Percentiles rank a stretch among this genome's conserved stretches.
phyloP scores from a whole-genome alignment of 2,888 invertebrate genomes.

The Nineta flava region DNA sequence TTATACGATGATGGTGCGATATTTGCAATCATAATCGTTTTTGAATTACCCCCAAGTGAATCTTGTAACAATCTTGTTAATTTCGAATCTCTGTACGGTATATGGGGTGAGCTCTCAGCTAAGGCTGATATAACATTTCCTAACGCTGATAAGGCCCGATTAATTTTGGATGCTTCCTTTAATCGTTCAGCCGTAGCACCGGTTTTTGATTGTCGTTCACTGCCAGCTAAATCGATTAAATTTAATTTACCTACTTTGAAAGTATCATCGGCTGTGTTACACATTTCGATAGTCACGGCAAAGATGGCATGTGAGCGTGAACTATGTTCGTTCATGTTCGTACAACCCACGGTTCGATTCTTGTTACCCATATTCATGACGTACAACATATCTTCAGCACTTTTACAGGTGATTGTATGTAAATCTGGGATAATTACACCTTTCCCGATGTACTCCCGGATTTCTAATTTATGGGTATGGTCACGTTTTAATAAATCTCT shows the following conservation, averaged over 20 bases:
- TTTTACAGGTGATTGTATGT: constrained; percentile 88
- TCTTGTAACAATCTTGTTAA: constrained; percentile 91
- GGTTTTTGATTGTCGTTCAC: constrained; percentile 93
- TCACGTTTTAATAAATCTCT: constrained; percentile 53
- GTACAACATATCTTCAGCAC: constrained; percentile 81
- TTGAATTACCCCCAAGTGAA: constrained; percentile 95
- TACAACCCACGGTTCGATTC: constrained; percentile 87
- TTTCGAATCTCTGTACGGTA: constrained; percentile 96
- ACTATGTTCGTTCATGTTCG: constrained; percentile 98
- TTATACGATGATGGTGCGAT: constrained; percentile 96
- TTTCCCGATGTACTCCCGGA: constrained; percentile 49
- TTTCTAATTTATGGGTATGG: constrained; percentile 32
- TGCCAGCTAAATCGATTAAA: constrained; percentile 94
- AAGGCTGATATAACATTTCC: constrained; percentile 97
- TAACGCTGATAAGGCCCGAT: constrained; percentile 89
- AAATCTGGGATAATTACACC: constrained; percentile 94
- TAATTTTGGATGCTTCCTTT: constrained; percentile 94
- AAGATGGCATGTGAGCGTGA: constrained; percentile 97
- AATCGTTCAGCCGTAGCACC: constrained; percentile 86
- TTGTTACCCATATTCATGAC: constrained; percentile 88
- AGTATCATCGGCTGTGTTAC: constrained; percentile 43
- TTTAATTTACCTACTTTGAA: constrained; percentile 86
- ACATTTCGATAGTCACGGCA: constrained; percentile 93
- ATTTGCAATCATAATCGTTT: constrained; percentile 98
- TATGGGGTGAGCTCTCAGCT: constrained; percentile 86